Conservation (phyloP, 2,888 invertebrate genomes). For the Lomographa bimaculata region DNA sequence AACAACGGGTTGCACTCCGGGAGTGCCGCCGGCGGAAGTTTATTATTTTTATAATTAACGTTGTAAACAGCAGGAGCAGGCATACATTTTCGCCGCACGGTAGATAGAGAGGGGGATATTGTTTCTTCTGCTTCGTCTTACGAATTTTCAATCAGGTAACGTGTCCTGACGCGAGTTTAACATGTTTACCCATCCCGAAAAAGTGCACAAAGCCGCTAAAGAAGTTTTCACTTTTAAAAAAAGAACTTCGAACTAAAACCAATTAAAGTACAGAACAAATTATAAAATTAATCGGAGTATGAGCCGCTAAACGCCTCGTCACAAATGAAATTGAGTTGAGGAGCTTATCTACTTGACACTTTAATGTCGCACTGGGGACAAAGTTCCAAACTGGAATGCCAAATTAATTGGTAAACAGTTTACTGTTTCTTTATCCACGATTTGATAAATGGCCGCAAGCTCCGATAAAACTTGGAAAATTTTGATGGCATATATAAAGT, state of each 20-base stretch:
- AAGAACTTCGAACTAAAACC: not conserved
- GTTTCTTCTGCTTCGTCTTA: too few species aligned
- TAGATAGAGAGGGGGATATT: too few species aligned
- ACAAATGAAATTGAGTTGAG: conserved; percentile 5
- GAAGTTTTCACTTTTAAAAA: too few species aligned
- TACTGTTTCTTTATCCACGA: conserved; percentile 42
- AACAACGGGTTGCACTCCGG: too few species aligned
- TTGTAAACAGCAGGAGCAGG: too few species aligned
- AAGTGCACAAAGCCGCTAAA: too few species aligned
- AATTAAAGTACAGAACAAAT: not conserved
- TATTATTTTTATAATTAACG: too few species aligned
- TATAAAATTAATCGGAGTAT: conserved; percentile 26
- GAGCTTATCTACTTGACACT: conserved; percentile 28
- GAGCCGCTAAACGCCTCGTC: conserved; percentile 1
- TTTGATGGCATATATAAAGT: conserved; percentile 35
- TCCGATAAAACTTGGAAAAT: conserved; percentile 43
- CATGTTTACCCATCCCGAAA: too few species aligned
- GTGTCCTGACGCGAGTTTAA: too few species aligned
- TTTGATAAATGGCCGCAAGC: conserved; percentile 43
- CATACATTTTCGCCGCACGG: too few species aligned
- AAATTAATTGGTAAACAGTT: conserved; percentile 31
- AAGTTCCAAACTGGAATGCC: conserved; percentile 20
- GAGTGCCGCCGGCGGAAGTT: too few species aligned
- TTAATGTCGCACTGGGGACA: conserved; percentile 22
- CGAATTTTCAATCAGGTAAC: too few species aligned